Conservation (phyloP, 1,140 invertebrate species). For the Drosophila lowei region DNA sequence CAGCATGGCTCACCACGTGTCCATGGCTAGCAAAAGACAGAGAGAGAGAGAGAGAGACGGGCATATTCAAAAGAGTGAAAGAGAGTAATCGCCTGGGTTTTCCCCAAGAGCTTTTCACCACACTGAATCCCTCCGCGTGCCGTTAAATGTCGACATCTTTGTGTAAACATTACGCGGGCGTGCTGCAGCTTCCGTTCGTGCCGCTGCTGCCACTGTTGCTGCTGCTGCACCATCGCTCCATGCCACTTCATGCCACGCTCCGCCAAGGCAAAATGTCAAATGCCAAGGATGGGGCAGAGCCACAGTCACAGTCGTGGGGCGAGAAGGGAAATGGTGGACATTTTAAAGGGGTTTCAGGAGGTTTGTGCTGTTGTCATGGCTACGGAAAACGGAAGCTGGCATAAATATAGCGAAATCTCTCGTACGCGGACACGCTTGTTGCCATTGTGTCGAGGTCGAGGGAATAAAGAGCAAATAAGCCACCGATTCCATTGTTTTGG, state of each 20-base stretch:
- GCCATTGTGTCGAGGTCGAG: no score
- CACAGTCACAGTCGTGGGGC: conserved; percentile 3
- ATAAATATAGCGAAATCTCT: no score
- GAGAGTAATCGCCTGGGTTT: neutral
- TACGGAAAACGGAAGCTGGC: no score
- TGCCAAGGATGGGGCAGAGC: conserved; percentile 57
- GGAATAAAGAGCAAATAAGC: no score
- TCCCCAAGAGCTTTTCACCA: conserved; percentile 66
- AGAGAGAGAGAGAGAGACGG: conserved; percentile 10
- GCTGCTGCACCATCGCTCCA: conserved; percentile 19
- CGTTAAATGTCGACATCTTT: conserved; percentile 20
- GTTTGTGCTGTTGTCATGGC: no score
- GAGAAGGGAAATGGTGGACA: conserved; percentile 31
- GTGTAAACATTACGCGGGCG: conserved; percentile 53
- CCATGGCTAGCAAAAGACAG: conserved; percentile 5
- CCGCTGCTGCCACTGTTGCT: conserved; percentile 29
- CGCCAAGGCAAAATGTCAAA: conserved; percentile 65
- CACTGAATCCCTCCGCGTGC: neutral
- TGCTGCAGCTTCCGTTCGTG: conserved; percentile 21
- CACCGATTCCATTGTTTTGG: no score
- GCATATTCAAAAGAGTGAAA: neutral
- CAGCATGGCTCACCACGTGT: conserved; percentile 60
- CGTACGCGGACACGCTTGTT: no score
- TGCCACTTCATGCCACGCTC: conserved; percentile 6
- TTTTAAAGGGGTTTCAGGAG: conserved; percentile 14